phyloP scores from a whole-genome alignment of 2,797 vertebrate species.

The Cirrhinus mrigala region DNA sequence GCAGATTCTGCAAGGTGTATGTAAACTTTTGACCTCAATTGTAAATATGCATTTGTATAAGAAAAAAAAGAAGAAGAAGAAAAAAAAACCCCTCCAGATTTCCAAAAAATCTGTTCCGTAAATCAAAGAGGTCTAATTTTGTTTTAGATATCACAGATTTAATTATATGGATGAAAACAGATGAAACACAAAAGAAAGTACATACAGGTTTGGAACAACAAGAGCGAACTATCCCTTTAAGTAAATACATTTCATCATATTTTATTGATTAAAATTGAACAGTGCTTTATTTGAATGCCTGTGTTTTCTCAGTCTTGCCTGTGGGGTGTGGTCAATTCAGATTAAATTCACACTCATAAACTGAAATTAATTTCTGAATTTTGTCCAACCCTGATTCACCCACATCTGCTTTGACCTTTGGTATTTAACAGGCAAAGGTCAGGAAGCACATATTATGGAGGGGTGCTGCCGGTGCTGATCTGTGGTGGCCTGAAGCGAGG shows the following conservation, averaged over 20 bases:
- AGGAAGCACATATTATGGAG: constrained; percentile 49
- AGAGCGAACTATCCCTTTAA: neutral
- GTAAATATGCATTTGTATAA: too few species aligned
- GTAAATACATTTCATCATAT: neutral
- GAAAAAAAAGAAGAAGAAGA: too few species aligned
- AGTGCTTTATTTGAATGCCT: neutral
- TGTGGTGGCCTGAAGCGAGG: constrained; percentile 60
- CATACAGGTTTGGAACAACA: neutral
- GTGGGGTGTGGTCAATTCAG: neutral
- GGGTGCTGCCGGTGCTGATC: constrained; percentile 53
- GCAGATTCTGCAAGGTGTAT: too few species aligned
- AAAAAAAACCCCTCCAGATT: too few species aligned
- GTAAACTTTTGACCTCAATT: too few species aligned
- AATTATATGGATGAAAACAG: neutral
- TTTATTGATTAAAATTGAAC: neutral
- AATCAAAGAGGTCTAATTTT: neutral
- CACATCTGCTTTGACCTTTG: constrained; percentile 59
- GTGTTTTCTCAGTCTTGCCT: neutral
- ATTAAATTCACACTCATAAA: constrained; percentile 15
- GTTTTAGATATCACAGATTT: neutral
- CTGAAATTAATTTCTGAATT: neutral
- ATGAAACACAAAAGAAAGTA: neutral
- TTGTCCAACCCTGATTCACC: neutral
- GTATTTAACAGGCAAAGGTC: constrained; percentile 61
- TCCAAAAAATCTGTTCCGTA: too few species aligned